Base-by-base conservation (phyloP, 2,797 vertebrate species). In the Remorina albescens region DNA sequence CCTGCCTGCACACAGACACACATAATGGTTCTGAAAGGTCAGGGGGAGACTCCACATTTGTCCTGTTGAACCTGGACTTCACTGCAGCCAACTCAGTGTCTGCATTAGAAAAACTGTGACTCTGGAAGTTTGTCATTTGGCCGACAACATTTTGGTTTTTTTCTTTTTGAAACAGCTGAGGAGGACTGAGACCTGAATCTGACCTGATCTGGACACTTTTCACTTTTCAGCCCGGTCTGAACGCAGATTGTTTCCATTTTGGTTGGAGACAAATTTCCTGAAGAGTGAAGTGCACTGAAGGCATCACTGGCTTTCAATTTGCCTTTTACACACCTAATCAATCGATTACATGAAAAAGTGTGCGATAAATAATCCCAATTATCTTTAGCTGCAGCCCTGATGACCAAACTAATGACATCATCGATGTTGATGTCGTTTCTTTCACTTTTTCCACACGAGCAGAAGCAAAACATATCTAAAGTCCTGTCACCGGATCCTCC, bases 381-480 rank as follows among this genome's bases (percentile, higher is more conserved):
- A 67, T 32, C 49, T 41, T 34, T 36, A 59, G 1, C 11, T 42
- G 39, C n/a, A 46, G 55, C 26, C 11, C 1, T 1, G 21, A 25
- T 57, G 23, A 28, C 5, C 46, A 30, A 39, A 56, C 13, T 28
- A 57, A 75, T 32, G 53, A 59, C 54, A 61, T 58, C 42, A 60
- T 0, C 36, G 51, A 44, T 34, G 37, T 28, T 21, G 39, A 46
- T 58, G 23, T 56, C 41, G 21, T 49, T 41, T 10, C n/a, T 65
- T 44, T 77, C 74, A 39, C 46, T 21, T 36, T n/a, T 21, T 36
- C 5, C 64, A 28, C 0, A 16, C 5, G 3, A 23, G 56, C 21
- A 9, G 23, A 34, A 59, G 62, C 71, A 80, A 81, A 81, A n/a
- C 78, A 86, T 78, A 78, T 65, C 71, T 26, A 61, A 61, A 58